Percentiles rank a stretch among this genome's conserved stretches.
Conservation (phyloP, 2,797 vertebrate species). For the Smutsia temminckii region DNA sequence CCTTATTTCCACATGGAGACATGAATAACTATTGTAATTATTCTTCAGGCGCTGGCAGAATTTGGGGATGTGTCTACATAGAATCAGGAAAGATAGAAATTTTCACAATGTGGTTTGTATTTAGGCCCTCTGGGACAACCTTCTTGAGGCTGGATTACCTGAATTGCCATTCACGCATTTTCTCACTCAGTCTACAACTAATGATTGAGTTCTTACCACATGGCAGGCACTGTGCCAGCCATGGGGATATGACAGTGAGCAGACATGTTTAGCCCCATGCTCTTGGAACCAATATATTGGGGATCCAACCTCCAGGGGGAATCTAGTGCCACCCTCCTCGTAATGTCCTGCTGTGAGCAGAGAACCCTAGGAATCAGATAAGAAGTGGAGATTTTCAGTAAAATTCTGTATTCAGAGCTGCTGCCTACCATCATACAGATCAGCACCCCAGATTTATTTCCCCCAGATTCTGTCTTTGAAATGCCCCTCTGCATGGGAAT, state of each 20-base stretch:
- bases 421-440: neutral
- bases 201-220: constrained; percentile 1
- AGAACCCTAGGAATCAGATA: neutral
- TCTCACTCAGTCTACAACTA: neutral
- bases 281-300: neutral
- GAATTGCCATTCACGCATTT: constrained; percentile 33
- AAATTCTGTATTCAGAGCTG: neutral
- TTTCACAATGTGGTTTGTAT: constrained; percentile 53
- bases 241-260: neutral
- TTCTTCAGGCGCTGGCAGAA: constrained; percentile 45
- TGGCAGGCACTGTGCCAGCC: neutral
- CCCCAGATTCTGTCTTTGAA: neutral
- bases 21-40: constrained; percentile 71
- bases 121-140: neutral
- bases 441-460: neutral
- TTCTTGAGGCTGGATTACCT: neutral
- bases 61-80: constrained; percentile 30
- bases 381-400: neutral
- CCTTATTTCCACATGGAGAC: constrained; percentile 55
- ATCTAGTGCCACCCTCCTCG: neutral
- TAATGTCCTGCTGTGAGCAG: neutral
- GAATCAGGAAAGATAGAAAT: constrained; percentile 37
- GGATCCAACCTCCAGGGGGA: neutral
- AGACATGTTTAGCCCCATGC: neutral
- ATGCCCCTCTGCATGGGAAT: neutral